Evolutionary conservation across 2,888 invertebrate species (phyloP), one percentile per base, ranked within the genome.

Genomic region (Lymantria dispar): DNA sequence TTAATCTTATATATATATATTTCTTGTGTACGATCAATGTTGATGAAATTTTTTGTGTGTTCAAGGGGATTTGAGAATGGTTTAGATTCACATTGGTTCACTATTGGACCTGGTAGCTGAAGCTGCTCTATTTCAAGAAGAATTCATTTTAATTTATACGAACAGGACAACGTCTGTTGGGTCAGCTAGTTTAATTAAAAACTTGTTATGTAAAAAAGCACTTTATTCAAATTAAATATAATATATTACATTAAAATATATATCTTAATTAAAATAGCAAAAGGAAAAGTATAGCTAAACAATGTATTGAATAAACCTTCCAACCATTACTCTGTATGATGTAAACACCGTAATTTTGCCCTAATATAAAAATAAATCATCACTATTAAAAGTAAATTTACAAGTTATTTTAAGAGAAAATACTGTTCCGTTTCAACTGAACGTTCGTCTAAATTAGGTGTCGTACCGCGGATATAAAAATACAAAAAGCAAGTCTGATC

Each of bases 181-280:
- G n/a, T n/a, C n/a, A n/a, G n/a, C n/a, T n/a, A 15, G 15, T 15
- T 12, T 8, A 11, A n/a, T 8, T 42, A 22, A 13, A 42, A 3
- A 42, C 38, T n/a, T n/a, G 66, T 60, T 70, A 50, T 78, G 70
- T 83, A 87, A 83, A 91, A 91, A 91, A 91, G 90, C 91, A 86
- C 80, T 90, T 91, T 90, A 91, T 88, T 91, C 86, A 89, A 91
- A 90, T 90, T 89, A 91, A 88, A 90, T 89, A 83, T 85, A 85
- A 85, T 90, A 90, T 89, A 88, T 90, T 90, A 91, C 90, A 90
- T 84, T 90, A 88, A 88, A 87, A 89, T 87, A 89, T 85, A 85
- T 83, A 83, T 84, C 87, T 89, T 87, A 90, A 87, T 87, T 83
- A 87, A 87, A 83, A 83, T 87, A 87, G 89, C 88, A 86, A 88